Base-by-base conservation (phyloP, 2,888 invertebrate genomes). In the Scaptomyza cyrtandrae region DNA sequence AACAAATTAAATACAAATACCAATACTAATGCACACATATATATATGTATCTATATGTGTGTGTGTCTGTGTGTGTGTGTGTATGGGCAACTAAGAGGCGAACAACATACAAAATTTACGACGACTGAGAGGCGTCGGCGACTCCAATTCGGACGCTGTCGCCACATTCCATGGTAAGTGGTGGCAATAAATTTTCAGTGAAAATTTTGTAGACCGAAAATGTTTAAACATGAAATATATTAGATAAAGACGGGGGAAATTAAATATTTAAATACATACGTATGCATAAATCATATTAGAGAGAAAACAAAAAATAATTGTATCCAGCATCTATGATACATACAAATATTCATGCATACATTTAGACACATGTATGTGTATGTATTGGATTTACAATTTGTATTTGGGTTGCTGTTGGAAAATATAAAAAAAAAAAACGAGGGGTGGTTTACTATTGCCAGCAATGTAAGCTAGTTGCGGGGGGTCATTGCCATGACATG, bases 211-310 rank as follows among this genome's bases (percentile, higher is more conserved):
- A 50, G 68, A 53, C 69, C 72, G 72, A 71, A 87, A 81, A 85
- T 82, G 88, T 80, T 87, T 85, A 75, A 85, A 71, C 87, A 71
- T 58, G 66, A 81, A 85, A 81, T 81, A 81, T 85, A 87, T 81
- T 81, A 71, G 82, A 74, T 60, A 85, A 70, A 67, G 60, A 53
- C 59, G 46, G 58, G n/a, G 41, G 75, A 87, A 87, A 81, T 85
- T 71, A 58, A 80, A 71, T 71, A 66, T 68, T 78, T 67, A 65
- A 84, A 78, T 78, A 46, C 29, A 59, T 37, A 46, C 33, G 50
- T 31, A 24, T 41, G 33, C 52, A 55, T 48, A 31, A 60, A 67
- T 61, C 39, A 48, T 46, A 45, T 37, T 7, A 24, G 52, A 53
- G 44, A 54, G 44, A 69, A 33, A 35, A 19, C 24, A 37, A 16